Percentiles rank a stretch among this genome's conserved stretches.
Evolutionary conservation across 2,113 vertebrate species (phyloP).

Genomic region (Percina caprodes): DNA sequence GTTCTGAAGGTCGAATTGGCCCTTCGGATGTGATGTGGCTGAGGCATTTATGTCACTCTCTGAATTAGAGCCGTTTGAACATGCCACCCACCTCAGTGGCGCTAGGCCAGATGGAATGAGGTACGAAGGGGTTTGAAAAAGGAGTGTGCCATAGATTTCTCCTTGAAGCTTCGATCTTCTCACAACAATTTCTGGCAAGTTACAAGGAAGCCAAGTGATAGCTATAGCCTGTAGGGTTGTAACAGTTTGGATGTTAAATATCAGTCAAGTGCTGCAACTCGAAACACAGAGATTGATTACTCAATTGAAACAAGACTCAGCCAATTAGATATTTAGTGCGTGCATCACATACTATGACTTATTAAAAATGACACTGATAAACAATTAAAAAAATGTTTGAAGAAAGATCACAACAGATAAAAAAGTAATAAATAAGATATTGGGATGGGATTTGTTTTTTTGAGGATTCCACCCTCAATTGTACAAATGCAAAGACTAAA

Average conservation of each 20-base stretch:
- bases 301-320: conserved; percentile 12
- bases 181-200: conserved; percentile 52
- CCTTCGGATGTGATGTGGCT: conserved; percentile 55
- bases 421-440: background rate
- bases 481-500: background rate
- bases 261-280: conserved; percentile 22
- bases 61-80: conserved; percentile 74
- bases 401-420: background rate
- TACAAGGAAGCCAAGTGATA: conserved; percentile 23
- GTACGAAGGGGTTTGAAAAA: conserved; percentile 54
- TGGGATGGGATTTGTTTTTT: background rate
- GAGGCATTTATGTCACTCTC: conserved; percentile 68
- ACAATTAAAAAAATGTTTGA: conserved; percentile 6
- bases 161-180: conserved; percentile 68
- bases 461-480: background rate
- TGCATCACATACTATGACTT: background rate
- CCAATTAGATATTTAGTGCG: background rate
- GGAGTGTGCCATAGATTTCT: conserved; percentile 60
- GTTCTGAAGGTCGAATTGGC: conserved; percentile 70
- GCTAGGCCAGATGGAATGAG: conserved; percentile 63
- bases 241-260: conserved; percentile 53
- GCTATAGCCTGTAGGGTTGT: conserved; percentile 27
- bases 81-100: conserved; percentile 64
- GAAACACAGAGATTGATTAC: conserved; percentile 32
- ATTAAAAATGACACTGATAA: conserved; percentile 17